A percentile compares a stretch with the other conserved stretches of the same genome.
phyloP scores from a whole-genome alignment of 1,140 invertebrate genomes.

The Epicauta chinensis region DNA sequence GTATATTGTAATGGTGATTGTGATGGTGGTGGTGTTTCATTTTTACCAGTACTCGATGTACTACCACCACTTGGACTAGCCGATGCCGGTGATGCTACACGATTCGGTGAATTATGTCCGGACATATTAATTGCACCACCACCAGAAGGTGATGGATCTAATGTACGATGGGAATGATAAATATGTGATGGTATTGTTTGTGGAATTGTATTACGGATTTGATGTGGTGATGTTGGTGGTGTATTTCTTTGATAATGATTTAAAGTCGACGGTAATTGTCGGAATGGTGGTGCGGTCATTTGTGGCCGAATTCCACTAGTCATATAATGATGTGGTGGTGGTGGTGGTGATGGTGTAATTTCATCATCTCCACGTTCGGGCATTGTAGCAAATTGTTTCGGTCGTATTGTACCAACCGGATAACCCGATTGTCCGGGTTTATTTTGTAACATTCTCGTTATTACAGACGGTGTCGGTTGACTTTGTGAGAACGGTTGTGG shows the following conservation, averaged over 20 bases:
- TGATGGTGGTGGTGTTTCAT: no score
- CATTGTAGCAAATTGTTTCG: constrained; percentile 35
- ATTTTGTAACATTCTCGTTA: constrained; percentile 56
- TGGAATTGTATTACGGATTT: background rate
- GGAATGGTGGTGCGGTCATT: background rate
- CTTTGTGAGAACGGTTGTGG: constrained; percentile 44
- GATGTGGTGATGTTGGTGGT: constrained; percentile 11
- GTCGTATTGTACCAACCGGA: constrained; percentile 29
- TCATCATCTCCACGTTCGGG: constrained; percentile 22
- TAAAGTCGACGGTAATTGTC: constrained; percentile 5
- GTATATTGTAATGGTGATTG: background rate
- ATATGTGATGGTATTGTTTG: constrained; percentile 32
- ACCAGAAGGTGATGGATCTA: constrained; percentile 52
- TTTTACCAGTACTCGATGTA: no score
- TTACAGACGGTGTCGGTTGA: constrained; percentile 49
- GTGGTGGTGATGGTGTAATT: constrained; percentile 9
- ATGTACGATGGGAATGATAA: constrained; percentile 48
- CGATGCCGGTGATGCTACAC: constrained; percentile 35
- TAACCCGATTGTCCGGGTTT: constrained; percentile 39
- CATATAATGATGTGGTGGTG: constrained; percentile 7
- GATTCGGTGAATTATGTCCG: constrained; percentile 27
- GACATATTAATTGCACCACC: constrained; percentile 44
- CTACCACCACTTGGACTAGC: constrained; percentile 34
- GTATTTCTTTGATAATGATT: constrained; percentile 24
- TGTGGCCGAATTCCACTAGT: constrained; percentile 1